These are phyloP conservation scores for Anguilla megastoma DNA, from an alignment of 2,797 vertebrate species.

Conservation along the genomic window DNA sequence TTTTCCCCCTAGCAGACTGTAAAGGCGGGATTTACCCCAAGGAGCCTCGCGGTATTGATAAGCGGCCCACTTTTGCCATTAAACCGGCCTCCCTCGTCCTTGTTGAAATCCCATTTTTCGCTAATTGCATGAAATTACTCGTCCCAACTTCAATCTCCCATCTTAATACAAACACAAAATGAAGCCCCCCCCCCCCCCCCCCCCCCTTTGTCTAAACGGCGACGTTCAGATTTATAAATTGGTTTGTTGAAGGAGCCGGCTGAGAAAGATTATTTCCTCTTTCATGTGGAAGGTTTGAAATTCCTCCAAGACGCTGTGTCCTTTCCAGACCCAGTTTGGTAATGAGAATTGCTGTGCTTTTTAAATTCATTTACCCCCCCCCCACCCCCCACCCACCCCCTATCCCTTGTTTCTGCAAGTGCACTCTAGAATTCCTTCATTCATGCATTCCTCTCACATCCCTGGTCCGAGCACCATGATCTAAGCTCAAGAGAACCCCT, in stretches of 20 bases:
- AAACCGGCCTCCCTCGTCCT: slow-evolving; percentile 51
- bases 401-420: slow-evolving; percentile 29
- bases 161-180: slow-evolving; percentile 64
- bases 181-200: slow-evolving; percentile 45
- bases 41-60: slow-evolving; percentile 46
- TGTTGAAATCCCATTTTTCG: slow-evolving; percentile 57
- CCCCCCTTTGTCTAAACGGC: slow-evolving; percentile 56
- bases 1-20: slow-evolving; percentile 35
- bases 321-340: slow-evolving; percentile 78
- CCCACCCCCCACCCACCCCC: slow-evolving; percentile 52
- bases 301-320: slow-evolving; percentile 70
- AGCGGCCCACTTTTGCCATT: slow-evolving; percentile 49
- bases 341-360: slow-evolving; percentile 73
- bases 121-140: slow-evolving; percentile 65
- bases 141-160: slow-evolving; percentile 51
- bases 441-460: slow-evolving; percentile 66
- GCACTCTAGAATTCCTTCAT: slow-evolving; percentile 69
- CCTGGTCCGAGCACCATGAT: slow-evolving; percentile 49
- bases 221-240: slow-evolving; percentile 74
- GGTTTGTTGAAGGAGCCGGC: slow-evolving; percentile 66
- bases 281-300: slow-evolving; percentile 71
- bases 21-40: slow-evolving; percentile 44
- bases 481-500: slow-evolving; percentile 10
- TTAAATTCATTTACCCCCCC: slow-evolving; percentile 64
- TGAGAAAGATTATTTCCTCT: slow-evolving; percentile 73